phyloP scores from a whole-genome alignment of 2,888 invertebrate species.

The Coelopa pilipes region DNA sequence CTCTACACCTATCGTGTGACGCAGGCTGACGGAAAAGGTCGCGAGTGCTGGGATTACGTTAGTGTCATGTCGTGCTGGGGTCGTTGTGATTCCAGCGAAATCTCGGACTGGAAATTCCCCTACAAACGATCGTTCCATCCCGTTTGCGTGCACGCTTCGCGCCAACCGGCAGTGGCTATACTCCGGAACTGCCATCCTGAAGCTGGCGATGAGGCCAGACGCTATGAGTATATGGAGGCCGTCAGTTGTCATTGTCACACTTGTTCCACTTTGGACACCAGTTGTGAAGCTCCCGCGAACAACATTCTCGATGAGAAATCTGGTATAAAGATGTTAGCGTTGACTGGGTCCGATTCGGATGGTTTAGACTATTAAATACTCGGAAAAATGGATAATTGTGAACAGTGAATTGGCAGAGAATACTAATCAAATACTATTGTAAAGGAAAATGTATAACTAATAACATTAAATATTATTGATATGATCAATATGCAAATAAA shows the following conservation, averaged over 20 bases:
- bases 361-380: slow-evolving; percentile 59
- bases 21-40: slow-evolving; percentile 69
- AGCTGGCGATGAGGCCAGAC: slow-evolving; percentile 73
- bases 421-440: background rate
- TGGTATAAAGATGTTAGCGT: slow-evolving; percentile 57
- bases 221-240: slow-evolving; percentile 83
- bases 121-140: slow-evolving; percentile 87
- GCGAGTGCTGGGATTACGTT: slow-evolving; percentile 80
- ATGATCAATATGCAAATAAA: slow-evolving; percentile 33
- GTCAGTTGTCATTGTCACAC: slow-evolving; percentile 79
- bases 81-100: slow-evolving; percentile 85
- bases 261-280: slow-evolving; percentile 77
- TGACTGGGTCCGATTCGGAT: slow-evolving; percentile 60
- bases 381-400: no score
- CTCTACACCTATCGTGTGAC: slow-evolving; percentile 76
- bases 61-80: slow-evolving; percentile 84
- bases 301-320: slow-evolving; percentile 59
- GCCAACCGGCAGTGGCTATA: slow-evolving; percentile 73
- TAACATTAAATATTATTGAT: slow-evolving; percentile 20
- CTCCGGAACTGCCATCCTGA: slow-evolving; percentile 81
- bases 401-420: no score
- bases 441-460: slow-evolving; percentile 14
- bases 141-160: slow-evolving; percentile 81
- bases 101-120: slow-evolving; percentile 89
- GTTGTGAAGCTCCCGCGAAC: slow-evolving; percentile 73